These are phyloP conservation scores for Tortricodes alternella DNA, from an alignment of 2,888 invertebrate genomes.

Conservation along the genomic window DNA sequence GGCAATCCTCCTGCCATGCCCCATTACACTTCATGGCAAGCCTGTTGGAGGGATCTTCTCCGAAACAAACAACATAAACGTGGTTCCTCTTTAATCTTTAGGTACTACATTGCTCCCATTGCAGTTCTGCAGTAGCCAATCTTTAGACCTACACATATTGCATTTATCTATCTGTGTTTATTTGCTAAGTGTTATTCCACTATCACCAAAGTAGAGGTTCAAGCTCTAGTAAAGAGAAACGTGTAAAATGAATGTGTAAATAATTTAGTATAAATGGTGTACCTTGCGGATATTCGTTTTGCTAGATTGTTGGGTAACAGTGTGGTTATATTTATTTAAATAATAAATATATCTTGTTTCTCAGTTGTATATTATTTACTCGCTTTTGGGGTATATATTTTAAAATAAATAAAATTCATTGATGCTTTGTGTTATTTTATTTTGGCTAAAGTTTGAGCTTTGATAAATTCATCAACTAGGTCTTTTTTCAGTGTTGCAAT, in stretches of 20 bases:
- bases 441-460: constrained; percentile 77
- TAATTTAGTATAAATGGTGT: constrained; percentile 76
- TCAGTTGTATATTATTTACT: constrained; percentile 48
- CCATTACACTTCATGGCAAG: constrained; percentile 89
- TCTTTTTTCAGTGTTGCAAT: constrained; percentile 80
- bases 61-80: constrained; percentile 90
- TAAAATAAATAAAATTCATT: constrained; percentile 33
- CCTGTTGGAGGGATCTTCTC: constrained; percentile 92
- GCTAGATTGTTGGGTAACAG: constrained; percentile 73
- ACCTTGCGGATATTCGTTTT: constrained; percentile 71
- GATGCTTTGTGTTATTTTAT: constrained; percentile 52
- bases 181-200: constrained; percentile 80
- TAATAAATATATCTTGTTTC: constrained; percentile 76
- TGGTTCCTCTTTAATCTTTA: constrained; percentile 91
- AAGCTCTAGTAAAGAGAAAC: constrained; percentile 55
- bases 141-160: constrained; percentile 51
- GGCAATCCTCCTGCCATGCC: constrained; percentile 94
- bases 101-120: constrained; percentile 84
- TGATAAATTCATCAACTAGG: constrained; percentile 79
- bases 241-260: constrained; percentile 74
- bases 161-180: constrained; percentile 73
- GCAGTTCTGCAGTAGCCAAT: constrained; percentile 64
- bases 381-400: constrained; percentile 27
- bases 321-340: constrained; percentile 70
- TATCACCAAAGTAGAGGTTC: constrained; percentile 73